Base-by-base conservation (phyloP, 2,797 vertebrate genomes). In the Vultur gryphus region DNA sequence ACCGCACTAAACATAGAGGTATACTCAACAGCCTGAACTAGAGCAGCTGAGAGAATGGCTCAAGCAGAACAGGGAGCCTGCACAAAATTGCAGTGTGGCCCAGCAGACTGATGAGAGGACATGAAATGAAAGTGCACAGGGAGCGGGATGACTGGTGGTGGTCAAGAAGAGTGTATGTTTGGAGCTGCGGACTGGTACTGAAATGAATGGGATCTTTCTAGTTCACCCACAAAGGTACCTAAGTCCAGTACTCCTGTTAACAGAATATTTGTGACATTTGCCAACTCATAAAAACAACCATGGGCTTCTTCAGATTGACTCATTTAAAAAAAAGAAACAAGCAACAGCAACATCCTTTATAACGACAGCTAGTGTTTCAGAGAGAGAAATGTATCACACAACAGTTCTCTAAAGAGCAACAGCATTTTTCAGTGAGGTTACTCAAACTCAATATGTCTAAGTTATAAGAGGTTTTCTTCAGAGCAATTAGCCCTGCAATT, bases 251-350 rank as follows among this genome's bases (percentile, higher is more conserved):
- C 33, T 78, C 24, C 37, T 39, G 69, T 65, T 95, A 93, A 95
- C 78, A 96, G 72, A 89, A 52, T 43, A 91, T 76, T 79, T 84
- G 54, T 86, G 54, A 91, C 76, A n/a, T 86, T 81, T 84, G 37
- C 46, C 31, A 91, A 29, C 95, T 79, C 82, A 62, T 48, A 51
- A 93, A 96, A 96, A 91, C 90, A 92, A 90, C 87, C 89, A 84
- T 18, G 0, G 17, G 31, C 31, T 93, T 91, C 87, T 86, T 85
- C 79, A 51, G 46, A 48, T 29, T 96, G 96, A 97, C 76, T 95
- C 95, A 95, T 96, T 78, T 37, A 13, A 71, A 76, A 82, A 91
- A 72, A 80, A 95, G 48, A 91, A 94, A 80, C 64, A 89, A 88
- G 84, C 76, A 91, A 66, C 73, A 84, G 73, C 70, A 84, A 92